phyloP scores from a whole-genome alignment of 2,797 vertebrate species.

The Pagetopsis macropterus region DNA sequence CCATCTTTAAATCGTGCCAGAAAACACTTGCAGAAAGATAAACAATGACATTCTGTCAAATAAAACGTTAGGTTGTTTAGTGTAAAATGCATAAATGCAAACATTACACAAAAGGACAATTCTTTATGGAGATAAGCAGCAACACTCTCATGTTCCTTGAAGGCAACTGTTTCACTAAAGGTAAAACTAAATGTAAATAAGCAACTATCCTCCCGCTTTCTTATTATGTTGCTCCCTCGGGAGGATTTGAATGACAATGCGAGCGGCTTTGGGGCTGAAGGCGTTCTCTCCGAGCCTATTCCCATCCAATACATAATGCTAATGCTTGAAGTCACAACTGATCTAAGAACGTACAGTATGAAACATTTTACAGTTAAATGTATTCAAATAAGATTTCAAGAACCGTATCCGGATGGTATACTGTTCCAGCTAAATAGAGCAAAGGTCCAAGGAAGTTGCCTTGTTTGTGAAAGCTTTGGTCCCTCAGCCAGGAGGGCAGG shows the following conservation, averaged over 20 bases:
- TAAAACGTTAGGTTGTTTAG: constrained; percentile 14
- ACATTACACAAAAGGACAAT: constrained; percentile 9
- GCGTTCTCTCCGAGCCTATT: constrained; percentile 39
- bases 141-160: constrained; percentile 4
- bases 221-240: constrained; percentile 49
- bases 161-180: constrained; percentile 32
- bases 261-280: constrained; percentile 57
- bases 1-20: constrained; percentile 13
- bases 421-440: constrained; percentile 19
- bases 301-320: constrained; percentile 70
- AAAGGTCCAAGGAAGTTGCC: constrained; percentile 7
- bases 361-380: constrained; percentile 51
- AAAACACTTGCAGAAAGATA: constrained; percentile 4
- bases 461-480: constrained; percentile 23
- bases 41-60: constrained; percentile 33
- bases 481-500: not conserved
- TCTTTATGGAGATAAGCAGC: constrained; percentile 14
- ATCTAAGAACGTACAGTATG: constrained; percentile 45
- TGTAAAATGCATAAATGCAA: not conserved
- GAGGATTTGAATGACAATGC: constrained; percentile 74
- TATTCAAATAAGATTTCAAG: constrained; percentile 54
- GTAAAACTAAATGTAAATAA: constrained; percentile 64
- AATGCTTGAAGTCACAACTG: constrained; percentile 60
- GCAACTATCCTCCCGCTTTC: constrained; percentile 42
- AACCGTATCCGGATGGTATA: constrained; percentile 11